Percentiles rank a stretch among this genome's conserved stretches.
These are phyloP conservation scores for Xyliphius kryptos DNA, from an alignment of 2,113 vertebrate genomes.

Conservation along the genomic window DNA sequence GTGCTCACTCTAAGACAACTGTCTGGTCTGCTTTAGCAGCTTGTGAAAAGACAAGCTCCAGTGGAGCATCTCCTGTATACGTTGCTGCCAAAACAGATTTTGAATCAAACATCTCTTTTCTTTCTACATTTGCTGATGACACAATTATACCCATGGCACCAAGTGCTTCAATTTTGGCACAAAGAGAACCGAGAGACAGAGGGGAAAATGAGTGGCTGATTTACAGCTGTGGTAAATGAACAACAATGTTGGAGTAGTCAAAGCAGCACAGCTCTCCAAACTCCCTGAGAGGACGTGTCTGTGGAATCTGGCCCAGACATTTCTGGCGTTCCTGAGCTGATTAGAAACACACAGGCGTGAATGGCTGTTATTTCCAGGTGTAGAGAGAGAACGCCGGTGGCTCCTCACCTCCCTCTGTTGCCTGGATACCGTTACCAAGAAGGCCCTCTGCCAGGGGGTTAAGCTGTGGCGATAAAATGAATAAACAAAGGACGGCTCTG, in stretches of 20 bases:
- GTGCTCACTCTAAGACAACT: constrained; percentile 37
- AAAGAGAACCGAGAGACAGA: not conserved
- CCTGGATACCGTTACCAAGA: constrained; percentile 80
- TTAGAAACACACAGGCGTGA: constrained; percentile 77
- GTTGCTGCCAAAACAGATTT: constrained; percentile 38
- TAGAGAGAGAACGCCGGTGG: constrained; percentile 88
- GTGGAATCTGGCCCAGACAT: constrained; percentile 71
- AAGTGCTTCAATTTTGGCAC: constrained; percentile 5
- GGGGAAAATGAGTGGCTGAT: constrained; percentile 13
- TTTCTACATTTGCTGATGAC: constrained; percentile 23
- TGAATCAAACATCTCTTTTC: constrained; percentile 24
- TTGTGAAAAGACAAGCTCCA: constrained; percentile 12
- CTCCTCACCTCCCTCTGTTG: constrained; percentile 68
- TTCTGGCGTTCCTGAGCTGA: constrained; percentile 78
- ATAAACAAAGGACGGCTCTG: constrained; percentile 96
- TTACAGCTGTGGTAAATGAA: constrained; percentile 28
- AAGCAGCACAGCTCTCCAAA: too few relatives aligned
- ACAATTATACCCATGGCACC: constrained; percentile 19
- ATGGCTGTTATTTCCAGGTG: constrained; percentile 89
- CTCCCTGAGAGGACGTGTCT: constrained; percentile 52
- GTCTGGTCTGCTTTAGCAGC: constrained; percentile 31
- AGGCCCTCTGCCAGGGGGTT: constrained; percentile 79
- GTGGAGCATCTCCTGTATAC: constrained; percentile 21
- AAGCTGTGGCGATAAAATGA: constrained; percentile 83
- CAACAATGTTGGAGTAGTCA: constrained; percentile 14